Evolutionary conservation across 2,888 invertebrate species (phyloP), one percentile per base, ranked within the genome.

Genomic region (Anagyrus pseudococci): DNA sequence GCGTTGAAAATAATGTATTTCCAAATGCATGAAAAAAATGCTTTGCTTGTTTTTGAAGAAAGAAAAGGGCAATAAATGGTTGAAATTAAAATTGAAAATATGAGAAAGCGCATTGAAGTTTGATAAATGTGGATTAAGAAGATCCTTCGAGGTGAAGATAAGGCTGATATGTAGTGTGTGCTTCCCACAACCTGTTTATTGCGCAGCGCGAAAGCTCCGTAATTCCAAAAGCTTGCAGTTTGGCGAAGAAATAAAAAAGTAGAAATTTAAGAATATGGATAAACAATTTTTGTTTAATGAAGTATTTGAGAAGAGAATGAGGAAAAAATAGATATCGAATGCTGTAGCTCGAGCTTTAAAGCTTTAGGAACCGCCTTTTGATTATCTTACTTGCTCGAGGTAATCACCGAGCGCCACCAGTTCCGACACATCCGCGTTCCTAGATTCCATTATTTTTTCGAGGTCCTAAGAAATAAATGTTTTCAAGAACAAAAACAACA

Each of bases 341-440:
- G 64, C 52, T 13, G 49, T 48, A 66, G 56, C 37, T 56, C 54
- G 55, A 62, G 53, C 43, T 53, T 52, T 59, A 55, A 65, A 61
- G 59, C 56, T 62, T 55, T 22, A 55, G 54, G 62, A 40, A 46
- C 62, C 65, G 62, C 56, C 25, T 48, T 56, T n/a, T 52, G 25
- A 53, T 48, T 65, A 33, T 54, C 91, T 91, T 91, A 91, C 91
- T 90, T 92, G 91, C 83, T 92, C 90, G 84, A 92, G 87, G 77
- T 89, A 88, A 84, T 91, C 91, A 79, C 90, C 88, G 83, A 91
- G 86, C 78, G 84, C 85, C 81, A 89, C 85, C 81, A 90, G 86
- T 81, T 89, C 89, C 82, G 87, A 87, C 82, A 91, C 82, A 81
- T 90, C 89, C 82, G 85, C 86, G 81, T 86, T 87, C 79, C 87